phyloP scores from a whole-genome alignment of 64 coral and sea anemone species.

The Exaiptasia diaphana region DNA sequence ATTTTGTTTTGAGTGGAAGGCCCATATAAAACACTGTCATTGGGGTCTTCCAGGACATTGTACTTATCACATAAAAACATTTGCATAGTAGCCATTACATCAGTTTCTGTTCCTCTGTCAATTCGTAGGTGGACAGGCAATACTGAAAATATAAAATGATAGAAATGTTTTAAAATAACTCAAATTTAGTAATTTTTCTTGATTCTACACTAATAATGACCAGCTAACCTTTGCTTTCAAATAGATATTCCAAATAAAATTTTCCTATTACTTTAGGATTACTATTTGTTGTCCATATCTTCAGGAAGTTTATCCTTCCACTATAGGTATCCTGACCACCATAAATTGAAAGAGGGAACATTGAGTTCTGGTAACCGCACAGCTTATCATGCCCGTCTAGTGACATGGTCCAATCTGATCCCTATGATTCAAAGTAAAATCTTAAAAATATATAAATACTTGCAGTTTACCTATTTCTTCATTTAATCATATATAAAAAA shows the following conservation, averaged over 20 bases:
- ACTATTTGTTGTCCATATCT: constrained; percentile 15
- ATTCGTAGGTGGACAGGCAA: not conserved
- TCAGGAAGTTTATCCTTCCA: constrained; percentile 1
- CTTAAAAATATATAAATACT: not conserved
- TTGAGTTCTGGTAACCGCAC: constrained; percentile 15
- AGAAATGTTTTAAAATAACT: not conserved
- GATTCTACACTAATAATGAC: not conserved
- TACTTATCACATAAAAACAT: not conserved
- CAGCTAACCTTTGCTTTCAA: constrained; percentile 26
- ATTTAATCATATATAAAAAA: not conserved
- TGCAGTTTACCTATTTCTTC: not conserved
- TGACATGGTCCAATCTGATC: constrained; percentile 28
- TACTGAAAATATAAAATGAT: not conserved
- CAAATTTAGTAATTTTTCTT: not conserved
- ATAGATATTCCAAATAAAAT: constrained; percentile 29
- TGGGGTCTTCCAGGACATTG: not conserved
- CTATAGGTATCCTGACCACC: constrained; percentile 24
- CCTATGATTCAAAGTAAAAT: constrained; percentile 3
- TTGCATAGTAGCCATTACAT: constrained; percentile 3
- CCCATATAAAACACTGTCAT: not conserved
- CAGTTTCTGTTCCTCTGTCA: not conserved
- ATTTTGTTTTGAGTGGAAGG: constrained; percentile 3
- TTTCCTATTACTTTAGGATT: constrained; percentile 16
- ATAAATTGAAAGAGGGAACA: constrained; percentile 2
- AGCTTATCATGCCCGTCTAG: constrained; percentile 25